Evolutionary conservation across 2,113 vertebrate species (phyloP).

Genomic region (Erythrocebus patas): DNA sequence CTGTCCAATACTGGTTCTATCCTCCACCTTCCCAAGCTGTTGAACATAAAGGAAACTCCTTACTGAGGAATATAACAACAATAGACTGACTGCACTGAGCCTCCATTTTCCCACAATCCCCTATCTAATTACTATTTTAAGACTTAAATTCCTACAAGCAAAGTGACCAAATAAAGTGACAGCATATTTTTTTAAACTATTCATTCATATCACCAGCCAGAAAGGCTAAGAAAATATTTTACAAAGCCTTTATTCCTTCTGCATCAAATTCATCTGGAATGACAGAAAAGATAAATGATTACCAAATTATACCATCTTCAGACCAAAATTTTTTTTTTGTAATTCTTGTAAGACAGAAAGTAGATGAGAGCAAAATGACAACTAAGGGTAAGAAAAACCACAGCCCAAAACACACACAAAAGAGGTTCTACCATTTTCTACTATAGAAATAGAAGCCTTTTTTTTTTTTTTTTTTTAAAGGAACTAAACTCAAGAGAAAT

Average conservation of each 20-base stretch:
- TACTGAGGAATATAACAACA: background rate
- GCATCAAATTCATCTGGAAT: slow-evolving; percentile 30
- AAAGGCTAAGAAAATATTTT: background rate
- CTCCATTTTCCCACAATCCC: background rate
- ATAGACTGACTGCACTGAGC: background rate
- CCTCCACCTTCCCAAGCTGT: background rate
- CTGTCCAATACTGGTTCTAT: background rate
- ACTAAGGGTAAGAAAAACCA: slow-evolving; percentile 13
- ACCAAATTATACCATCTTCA: background rate
- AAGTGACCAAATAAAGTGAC: background rate
- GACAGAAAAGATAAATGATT: slow-evolving; percentile 19
- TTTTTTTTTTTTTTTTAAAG: background rate
- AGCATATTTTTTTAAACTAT: background rate
- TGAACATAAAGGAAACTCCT: slow-evolving; percentile 32
- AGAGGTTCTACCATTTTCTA: background rate
- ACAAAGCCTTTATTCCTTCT: background rate
- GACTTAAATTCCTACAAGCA: slow-evolving; percentile 14
- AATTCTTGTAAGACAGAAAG: background rate
- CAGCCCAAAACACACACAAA: slow-evolving; percentile 30
- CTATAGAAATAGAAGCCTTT: background rate
- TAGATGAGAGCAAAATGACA: slow-evolving; percentile 24
- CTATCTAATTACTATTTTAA: background rate
- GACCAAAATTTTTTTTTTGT: background rate
- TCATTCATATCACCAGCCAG: background rate
- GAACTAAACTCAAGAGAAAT: background rate